A percentile compares a stretch with the other conserved stretches of the same genome.
phyloP scores from a whole-genome alignment of 2,888 invertebrate species.

The Stenotaenia linearis region DNA sequence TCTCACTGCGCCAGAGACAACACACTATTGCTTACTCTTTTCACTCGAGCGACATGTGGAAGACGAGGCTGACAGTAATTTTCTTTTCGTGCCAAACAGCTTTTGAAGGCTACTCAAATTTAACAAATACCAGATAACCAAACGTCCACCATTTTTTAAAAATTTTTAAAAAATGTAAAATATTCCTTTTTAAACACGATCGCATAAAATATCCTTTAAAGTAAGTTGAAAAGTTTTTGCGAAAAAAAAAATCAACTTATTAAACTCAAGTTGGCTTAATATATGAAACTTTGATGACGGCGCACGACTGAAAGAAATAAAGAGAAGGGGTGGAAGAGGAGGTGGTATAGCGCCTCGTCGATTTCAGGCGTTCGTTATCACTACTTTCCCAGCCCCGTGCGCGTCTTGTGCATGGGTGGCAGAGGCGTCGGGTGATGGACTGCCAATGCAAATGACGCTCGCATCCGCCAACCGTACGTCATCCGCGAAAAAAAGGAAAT shows the following conservation, averaged over 20 bases:
- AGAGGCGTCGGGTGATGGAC: slow-evolving; percentile 31
- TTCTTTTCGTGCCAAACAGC: slow-evolving; percentile 16
- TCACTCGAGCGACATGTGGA: slow-evolving; percentile 2
- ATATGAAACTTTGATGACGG: slow-evolving; percentile 13
- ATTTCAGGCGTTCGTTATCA: slow-evolving; percentile 29
- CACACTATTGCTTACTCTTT: slow-evolving; percentile 18
- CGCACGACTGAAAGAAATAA: slow-evolving; percentile 13
- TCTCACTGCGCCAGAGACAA: neutral
- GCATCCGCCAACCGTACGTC: slow-evolving; percentile 28
- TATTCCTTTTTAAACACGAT: neutral
- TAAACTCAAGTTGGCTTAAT: slow-evolving; percentile 11
- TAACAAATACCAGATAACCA: slow-evolving; percentile 8
- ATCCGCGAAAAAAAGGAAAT: slow-evolving; percentile 15
- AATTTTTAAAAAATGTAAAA: neutral
- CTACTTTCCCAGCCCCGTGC: slow-evolving; percentile 7
- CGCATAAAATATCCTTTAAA: neutral
- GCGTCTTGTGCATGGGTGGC: slow-evolving; percentile 24
- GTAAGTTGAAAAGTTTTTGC: neutral
- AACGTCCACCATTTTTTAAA: neutral
- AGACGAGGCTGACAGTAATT: slow-evolving; percentile 11
- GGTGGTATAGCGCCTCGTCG: neutral
- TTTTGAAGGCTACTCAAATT: slow-evolving; percentile 21
- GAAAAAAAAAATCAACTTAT: slow-evolving; percentile 3
- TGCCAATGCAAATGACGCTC: slow-evolving; percentile 33
- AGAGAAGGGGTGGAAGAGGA: slow-evolving; percentile 5